Conservation (phyloP, 2,888 invertebrate species). For the Odontocerum albicorne region DNA sequence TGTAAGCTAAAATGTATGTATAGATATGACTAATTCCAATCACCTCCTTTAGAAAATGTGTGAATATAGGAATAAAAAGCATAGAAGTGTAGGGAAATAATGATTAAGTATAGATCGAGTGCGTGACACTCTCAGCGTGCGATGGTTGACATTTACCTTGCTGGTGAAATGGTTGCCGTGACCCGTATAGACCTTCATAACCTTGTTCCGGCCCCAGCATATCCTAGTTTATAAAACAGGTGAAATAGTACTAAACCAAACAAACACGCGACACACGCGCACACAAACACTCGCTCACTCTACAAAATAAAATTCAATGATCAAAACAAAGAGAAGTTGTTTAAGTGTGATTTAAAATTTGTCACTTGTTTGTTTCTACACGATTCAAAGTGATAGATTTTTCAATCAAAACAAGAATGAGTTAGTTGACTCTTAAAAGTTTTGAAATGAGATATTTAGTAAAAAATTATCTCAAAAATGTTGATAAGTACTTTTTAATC, state of each 20-base stretch:
- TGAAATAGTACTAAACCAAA: conserved; percentile 43
- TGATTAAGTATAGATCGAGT: background rate
- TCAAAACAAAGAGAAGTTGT: conserved; percentile 36
- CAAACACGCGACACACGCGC: conserved; percentile 45
- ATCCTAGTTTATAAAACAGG: conserved; percentile 62
- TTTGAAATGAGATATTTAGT: too few relatives aligned
- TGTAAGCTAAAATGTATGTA: too few relatives aligned
- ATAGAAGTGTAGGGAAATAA: background rate
- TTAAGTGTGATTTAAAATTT: conserved; percentile 29
- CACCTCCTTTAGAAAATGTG: background rate
- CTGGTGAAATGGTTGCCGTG: conserved; percentile 88
- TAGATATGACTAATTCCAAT: too few relatives aligned
- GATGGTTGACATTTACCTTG: conserved; percentile 66
- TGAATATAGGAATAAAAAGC: background rate
- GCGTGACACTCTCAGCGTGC: conserved; percentile 20
- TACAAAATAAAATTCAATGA: conserved; percentile 40
- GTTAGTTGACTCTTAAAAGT: too few relatives aligned
- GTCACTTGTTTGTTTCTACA: too few relatives aligned
- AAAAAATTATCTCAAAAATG: too few relatives aligned
- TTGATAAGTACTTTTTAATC: too few relatives aligned
- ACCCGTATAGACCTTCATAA: conserved; percentile 91
- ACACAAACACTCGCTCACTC: conserved; percentile 34
- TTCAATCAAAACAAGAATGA: too few relatives aligned
- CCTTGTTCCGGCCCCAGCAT: conserved; percentile 90
- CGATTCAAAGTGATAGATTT: too few relatives aligned